A percentile compares a stretch with the other conserved stretches of the same genome.
Evolutionary conservation across 2,113 vertebrate genomes (phyloP).

Genomic region (Grus americana): DNA sequence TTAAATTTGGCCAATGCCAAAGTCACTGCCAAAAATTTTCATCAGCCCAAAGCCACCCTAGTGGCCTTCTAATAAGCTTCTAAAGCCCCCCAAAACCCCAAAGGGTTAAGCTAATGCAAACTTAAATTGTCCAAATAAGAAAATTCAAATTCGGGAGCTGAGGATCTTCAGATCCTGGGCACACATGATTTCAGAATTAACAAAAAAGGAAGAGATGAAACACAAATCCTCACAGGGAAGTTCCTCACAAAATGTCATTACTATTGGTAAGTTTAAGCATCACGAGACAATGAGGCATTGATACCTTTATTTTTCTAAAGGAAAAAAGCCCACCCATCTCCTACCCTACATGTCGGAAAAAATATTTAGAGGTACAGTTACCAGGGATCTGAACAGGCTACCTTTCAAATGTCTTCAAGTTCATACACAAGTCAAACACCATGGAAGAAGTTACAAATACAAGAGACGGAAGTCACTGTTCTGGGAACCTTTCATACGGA

Average conservation of each 20-base stretch:
- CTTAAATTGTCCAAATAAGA: neutral
- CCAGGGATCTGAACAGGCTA: neutral
- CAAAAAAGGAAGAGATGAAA: neutral
- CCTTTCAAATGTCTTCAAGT: neutral
- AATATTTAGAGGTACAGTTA: neutral
- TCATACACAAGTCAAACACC: neutral
- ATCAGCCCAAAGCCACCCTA: neutral
- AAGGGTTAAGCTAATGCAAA: neutral
- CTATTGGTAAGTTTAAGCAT: neutral
- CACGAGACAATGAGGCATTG: neutral
- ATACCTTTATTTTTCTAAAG: neutral
- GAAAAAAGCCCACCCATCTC: neutral
- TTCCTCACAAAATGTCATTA: neutral
- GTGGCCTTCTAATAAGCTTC: neutral
- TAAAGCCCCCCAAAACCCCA: neutral
- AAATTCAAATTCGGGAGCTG: neutral
- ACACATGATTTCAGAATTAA: neutral
- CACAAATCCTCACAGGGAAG: neutral
- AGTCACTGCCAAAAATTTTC: neutral
- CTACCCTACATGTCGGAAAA: neutral
- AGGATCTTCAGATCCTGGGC: neutral
- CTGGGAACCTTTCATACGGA: neutral
- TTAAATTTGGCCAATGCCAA: neutral
- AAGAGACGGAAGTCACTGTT: neutral
- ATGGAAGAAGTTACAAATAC: neutral